Percentiles rank a stretch among this genome's conserved stretches.
These are phyloP conservation scores for Sinhomidia bicolor DNA, from an alignment of 2,888 invertebrate species.

Conservation along the genomic window DNA sequence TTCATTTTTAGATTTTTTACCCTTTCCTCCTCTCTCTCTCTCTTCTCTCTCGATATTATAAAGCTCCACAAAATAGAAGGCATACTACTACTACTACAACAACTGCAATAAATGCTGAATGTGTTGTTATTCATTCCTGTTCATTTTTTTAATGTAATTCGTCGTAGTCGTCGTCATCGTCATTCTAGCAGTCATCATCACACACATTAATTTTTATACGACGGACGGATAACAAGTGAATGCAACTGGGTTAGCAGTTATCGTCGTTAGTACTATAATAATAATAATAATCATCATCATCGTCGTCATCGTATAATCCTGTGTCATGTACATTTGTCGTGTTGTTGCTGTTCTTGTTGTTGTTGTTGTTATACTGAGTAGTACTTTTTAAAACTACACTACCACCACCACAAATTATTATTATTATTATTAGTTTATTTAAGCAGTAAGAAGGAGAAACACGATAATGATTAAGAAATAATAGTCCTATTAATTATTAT, in stretches of 20 bases:
- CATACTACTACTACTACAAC: not conserved
- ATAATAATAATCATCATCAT: conserved; percentile 3
- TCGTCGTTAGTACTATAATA: not conserved
- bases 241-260: conserved; percentile 55
- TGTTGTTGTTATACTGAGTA: not conserved
- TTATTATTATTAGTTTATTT: too few relatives aligned
- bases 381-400: not conserved
- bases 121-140: too few relatives aligned
- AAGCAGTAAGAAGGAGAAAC: not conserved
- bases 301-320: not conserved
- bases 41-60: not conserved
- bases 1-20: not conserved
- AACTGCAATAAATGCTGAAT: too few relatives aligned
- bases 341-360: not conserved
- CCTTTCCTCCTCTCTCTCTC: not conserved
- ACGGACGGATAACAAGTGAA: conserved; percentile 31
- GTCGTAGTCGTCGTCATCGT: not conserved
- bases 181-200: not conserved
- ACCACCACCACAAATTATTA: not conserved
- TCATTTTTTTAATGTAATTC: too few relatives aligned
- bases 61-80: not conserved
- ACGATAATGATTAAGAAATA: conserved; percentile 52
- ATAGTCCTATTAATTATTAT: conserved; percentile 46
- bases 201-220: not conserved
- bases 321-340: not conserved